Evolutionary conservation across 2,113 vertebrate species (phyloP), one percentile per base, ranked within the genome.

Genomic region (Merops nubicus): DNA sequence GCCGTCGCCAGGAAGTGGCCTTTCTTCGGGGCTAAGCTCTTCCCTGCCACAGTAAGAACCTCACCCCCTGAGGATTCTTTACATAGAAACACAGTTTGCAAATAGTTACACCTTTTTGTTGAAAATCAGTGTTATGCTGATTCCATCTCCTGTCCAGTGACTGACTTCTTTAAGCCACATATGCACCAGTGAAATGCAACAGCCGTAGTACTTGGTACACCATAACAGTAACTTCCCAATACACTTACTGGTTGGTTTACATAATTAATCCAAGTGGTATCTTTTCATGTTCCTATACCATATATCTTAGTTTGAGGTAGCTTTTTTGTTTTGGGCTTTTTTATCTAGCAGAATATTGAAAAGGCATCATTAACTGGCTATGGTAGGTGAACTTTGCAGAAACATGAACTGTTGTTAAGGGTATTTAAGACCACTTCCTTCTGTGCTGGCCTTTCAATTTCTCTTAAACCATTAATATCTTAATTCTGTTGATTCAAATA

Each of bases 1-100:
- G 99, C 99, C 3, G 99, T 99, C 40, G 99, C 99, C 88, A 98
- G 99, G 94, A 99, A 99, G 96, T 99, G 99, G 99, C 97, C 98
- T 2, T 99, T 99, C 97, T 99, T 99, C 90, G 99, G 99, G 36
- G 99, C 99, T 72, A 99, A 99, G 90, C 65, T 99, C 70, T 99
- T 99, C 96, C 98, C 98, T 94, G 98, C 99, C 67, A 98, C 99
- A 98, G 99, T 99, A 97, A 98, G 98, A 82, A 83, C 45, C 81
- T 59, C 5, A n/a, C 10, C 34, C 15, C 57, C 36, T 50, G n/a
- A 3, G 10, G 1, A 0, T 15, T 34, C 69, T 63, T 42, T 33
- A 60, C 16, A 42, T 33, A 42, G 15, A 57, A 79, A 63, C 53
- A 18, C 4, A 28, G 28, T 80, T 60, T 48, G 15, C 19, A 82